These are phyloP conservation scores for Gouania willdenowi DNA, from an alignment of 2,797 vertebrate genomes.

Conservation along the genomic window DNA sequence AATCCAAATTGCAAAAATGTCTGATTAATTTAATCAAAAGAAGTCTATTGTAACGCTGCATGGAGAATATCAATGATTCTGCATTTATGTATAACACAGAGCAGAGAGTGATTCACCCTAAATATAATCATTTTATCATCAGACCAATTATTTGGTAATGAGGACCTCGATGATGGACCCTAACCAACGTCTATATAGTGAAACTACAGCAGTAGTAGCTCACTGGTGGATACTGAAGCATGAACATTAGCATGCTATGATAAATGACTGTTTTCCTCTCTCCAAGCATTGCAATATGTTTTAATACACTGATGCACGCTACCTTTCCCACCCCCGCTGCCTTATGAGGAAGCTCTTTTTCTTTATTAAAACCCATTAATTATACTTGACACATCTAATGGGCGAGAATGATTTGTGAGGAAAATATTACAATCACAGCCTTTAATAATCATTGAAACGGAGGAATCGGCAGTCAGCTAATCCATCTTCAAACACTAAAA, in stretches of 20 bases:
- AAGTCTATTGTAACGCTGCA: too few relatives aligned
- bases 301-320: slow-evolving; percentile 59
- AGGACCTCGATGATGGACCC: slow-evolving; percentile 64
- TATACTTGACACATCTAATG: slow-evolving; percentile 60
- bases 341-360: slow-evolving; percentile 55
- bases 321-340: slow-evolving; percentile 41
- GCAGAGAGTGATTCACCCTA: slow-evolving; percentile 43
- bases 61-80: slow-evolving; percentile 15
- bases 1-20: too few relatives aligned
- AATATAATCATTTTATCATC: slow-evolving; percentile 53
- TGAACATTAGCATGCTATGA: slow-evolving; percentile 63
- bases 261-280: slow-evolving; percentile 65
- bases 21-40: too few relatives aligned
- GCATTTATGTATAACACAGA: slow-evolving; percentile 27
- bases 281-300: slow-evolving; percentile 68
- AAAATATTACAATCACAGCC: slow-evolving; percentile 45
- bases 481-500: slow-evolving; percentile 32
- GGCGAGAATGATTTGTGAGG: slow-evolving; percentile 55
- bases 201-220: slow-evolving; percentile 13
- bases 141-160: slow-evolving; percentile 67
- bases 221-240: slow-evolving; percentile 54
- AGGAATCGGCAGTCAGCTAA: slow-evolving; percentile 28
- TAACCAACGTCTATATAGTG: slow-evolving; percentile 27
- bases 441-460: slow-evolving; percentile 60
- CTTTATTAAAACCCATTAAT: slow-evolving; percentile 77